A percentile compares a stretch with the other conserved stretches of the same genome.
Conservation (phyloP, 2,113 vertebrate species). For the Toxostoma redivivum region DNA sequence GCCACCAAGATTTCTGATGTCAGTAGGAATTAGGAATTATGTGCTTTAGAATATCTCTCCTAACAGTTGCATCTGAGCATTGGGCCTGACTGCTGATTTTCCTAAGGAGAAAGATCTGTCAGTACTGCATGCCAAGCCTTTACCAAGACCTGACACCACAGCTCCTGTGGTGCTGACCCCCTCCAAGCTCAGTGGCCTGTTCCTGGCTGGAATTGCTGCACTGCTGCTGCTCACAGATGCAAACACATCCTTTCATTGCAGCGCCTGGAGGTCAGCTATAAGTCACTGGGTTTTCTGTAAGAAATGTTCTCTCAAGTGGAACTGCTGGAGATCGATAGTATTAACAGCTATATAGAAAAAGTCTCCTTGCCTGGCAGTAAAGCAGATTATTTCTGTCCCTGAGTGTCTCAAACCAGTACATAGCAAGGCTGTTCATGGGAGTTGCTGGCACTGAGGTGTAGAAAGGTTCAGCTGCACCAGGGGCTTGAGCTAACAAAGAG, state of each 20-base stretch:
- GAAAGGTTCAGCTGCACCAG: background rate
- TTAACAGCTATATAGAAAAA: background rate
- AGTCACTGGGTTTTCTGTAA: background rate
- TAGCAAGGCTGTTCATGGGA: background rate
- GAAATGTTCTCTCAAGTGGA: background rate
- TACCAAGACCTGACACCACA: background rate
- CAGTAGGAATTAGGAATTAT: background rate
- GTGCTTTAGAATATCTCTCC: background rate
- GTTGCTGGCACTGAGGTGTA: background rate
- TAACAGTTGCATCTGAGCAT: background rate
- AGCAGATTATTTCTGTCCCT: background rate
- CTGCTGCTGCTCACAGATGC: background rate
- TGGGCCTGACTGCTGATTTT: background rate
- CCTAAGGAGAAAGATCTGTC: background rate
- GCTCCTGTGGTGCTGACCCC: background rate
- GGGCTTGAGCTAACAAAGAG: background rate
- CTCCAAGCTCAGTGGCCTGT: background rate
- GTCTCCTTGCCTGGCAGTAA: background rate
- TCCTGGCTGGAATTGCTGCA: background rate
- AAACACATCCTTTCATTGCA: background rate
- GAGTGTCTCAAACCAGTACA: background rate
- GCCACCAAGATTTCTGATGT: background rate
- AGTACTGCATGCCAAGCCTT: background rate
- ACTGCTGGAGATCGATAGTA: background rate
- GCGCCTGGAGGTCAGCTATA: fast-evolving